Evolutionary conservation across 2,113 vertebrate species (phyloP).

Genomic region (Tragelaphus buxtoni): DNA sequence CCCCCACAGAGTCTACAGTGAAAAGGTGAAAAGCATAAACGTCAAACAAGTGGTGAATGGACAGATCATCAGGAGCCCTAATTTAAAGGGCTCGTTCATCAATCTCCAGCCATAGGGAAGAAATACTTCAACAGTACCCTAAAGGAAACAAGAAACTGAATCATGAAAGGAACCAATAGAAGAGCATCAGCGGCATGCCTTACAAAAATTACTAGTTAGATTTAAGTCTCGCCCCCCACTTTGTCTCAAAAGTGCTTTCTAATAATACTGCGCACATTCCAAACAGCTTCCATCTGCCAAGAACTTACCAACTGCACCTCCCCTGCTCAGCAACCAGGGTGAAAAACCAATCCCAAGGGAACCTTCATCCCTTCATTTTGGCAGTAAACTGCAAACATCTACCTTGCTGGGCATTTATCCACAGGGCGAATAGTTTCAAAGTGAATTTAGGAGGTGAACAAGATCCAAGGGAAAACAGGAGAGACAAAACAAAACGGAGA

Average conservation of each 20-base stretch:
- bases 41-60: not conserved
- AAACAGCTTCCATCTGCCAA: slow-evolving; percentile 38
- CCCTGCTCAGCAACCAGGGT: not conserved
- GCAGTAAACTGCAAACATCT: not conserved
- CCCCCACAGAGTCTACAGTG: not conserved
- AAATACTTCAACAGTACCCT: not conserved
- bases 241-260: slow-evolving; percentile 57
- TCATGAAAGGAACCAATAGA: slow-evolving; percentile 2
- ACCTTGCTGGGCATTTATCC: slow-evolving; percentile 8
- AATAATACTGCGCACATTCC: slow-evolving; percentile 55
- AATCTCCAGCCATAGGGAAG: not conserved
- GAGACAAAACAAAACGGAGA: not conserved
- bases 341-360: slow-evolving; percentile 5
- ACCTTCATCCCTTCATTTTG: not conserved
- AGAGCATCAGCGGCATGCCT: not conserved
- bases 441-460: slow-evolving; percentile 31
- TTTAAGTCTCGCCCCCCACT: not conserved
- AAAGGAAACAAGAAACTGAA: not conserved
- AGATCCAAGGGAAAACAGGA: not conserved
- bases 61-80: not conserved
- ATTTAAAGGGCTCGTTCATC: not conserved
- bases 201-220: slow-evolving; percentile 30
- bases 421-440: not conserved
- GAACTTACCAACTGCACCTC: not conserved
- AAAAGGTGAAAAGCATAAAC: not conserved